These are phyloP conservation scores for Sycophaga agraensis DNA, from an alignment of 1,140 invertebrate species.

Conservation along the genomic window DNA sequence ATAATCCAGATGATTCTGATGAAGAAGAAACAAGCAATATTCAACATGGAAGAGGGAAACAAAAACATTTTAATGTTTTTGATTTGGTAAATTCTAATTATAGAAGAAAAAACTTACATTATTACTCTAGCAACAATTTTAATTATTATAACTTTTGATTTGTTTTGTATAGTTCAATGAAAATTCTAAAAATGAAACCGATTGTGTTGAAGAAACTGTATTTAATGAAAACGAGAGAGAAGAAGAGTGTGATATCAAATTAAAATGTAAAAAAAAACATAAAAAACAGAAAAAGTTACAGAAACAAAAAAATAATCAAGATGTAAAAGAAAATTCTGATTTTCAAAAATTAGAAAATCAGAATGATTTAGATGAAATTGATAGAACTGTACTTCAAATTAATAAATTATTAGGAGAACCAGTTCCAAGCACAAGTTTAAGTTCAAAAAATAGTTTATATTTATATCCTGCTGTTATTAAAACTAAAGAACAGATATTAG, in stretches of 20 bases:
- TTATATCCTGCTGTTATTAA: constrained; percentile 34
- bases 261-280: constrained; percentile 57
- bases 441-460: constrained; percentile 34
- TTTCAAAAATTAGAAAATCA: constrained; percentile 65
- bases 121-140: too few species aligned
- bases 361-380: constrained; percentile 70
- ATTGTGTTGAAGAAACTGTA: background rate
- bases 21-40: constrained; percentile 5
- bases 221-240: constrained; percentile 8
- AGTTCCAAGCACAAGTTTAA: constrained; percentile 41
- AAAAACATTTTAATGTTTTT: constrained; percentile 28
- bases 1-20: background rate
- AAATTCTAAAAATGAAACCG: constrained; percentile 18
- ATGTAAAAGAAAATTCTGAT: constrained; percentile 57
- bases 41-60: background rate
- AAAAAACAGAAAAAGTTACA: constrained; percentile 61
- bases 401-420: constrained; percentile 71
- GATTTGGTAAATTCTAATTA: constrained; percentile 15
- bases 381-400: constrained; percentile 70
- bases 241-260: background rate
- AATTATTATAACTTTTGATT: too few species aligned
- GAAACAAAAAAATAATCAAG: constrained; percentile 44
- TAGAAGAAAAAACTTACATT: background rate
- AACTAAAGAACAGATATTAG: constrained; percentile 60
- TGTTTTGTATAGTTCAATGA: constrained; percentile 20